Conservation (phyloP, 2,888 invertebrate species). For the Pheosia gnoma region DNA sequence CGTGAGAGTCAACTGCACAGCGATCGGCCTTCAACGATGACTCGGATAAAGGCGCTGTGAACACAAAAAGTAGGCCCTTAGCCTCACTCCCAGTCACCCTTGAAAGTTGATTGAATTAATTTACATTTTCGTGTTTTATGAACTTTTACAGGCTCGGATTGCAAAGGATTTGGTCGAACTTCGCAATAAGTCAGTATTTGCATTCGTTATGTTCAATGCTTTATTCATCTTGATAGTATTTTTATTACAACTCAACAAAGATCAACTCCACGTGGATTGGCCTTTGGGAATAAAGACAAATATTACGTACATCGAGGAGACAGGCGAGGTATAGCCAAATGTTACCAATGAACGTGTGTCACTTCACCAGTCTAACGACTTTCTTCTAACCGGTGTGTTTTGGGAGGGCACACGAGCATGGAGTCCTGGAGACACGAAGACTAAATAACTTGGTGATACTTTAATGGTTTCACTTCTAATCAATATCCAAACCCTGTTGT, state of each 20-base stretch:
- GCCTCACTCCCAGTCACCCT: constrained; percentile 80
- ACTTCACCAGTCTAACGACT: constrained; percentile 81
- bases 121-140: constrained; percentile 74
- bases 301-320: constrained; percentile 96
- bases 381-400: constrained; percentile 82
- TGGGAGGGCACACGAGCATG: constrained; percentile 82
- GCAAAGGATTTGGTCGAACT: constrained; percentile 96
- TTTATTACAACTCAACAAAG: constrained; percentile 99
- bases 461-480: constrained; percentile 68
- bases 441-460: constrained; percentile 67
- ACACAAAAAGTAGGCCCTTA: constrained; percentile 24
- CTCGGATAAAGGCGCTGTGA: constrained; percentile 50
- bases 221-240: constrained; percentile 99
- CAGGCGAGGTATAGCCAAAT: constrained; percentile 91
- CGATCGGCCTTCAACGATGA: constrained; percentile 81
- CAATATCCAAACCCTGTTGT: constrained; percentile 54
- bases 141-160: constrained; percentile 91
- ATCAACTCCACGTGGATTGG: constrained; percentile 98
- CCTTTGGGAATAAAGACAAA: constrained; percentile 97
- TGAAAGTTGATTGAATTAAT: constrained; percentile 77
- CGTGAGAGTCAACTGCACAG: constrained; percentile 76
- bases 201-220: constrained; percentile 99
- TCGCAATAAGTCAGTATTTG: constrained; percentile 98
- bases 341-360: constrained; percentile 74
- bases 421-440: constrained; percentile 70